Conservation (phyloP, 2,888 invertebrate genomes). For the Panopea generosa region DNA sequence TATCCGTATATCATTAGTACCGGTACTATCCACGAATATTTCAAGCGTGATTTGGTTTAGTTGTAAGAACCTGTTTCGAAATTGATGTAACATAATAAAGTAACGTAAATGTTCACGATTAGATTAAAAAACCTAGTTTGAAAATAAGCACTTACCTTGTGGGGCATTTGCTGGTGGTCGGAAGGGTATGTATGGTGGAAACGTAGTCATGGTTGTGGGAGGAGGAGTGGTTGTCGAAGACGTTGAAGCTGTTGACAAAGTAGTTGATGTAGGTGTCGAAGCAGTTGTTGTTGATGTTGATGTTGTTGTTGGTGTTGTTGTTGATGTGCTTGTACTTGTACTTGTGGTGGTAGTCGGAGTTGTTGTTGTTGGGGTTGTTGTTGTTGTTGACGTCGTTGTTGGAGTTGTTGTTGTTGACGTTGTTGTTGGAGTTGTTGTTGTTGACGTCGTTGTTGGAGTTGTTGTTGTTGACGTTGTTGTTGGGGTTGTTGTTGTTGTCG, state of each 20-base stretch:
- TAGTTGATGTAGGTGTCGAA: constrained; percentile 12
- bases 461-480: too few relatives aligned
- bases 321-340: constrained; percentile 21
- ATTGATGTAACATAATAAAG: too few relatives aligned
- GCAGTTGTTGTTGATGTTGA: constrained; percentile 38
- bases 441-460: too few relatives aligned
- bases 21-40: too few relatives aligned
- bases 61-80: too few relatives aligned
- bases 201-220: constrained; percentile 23
- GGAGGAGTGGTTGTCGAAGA: constrained; percentile 20
- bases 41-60: too few relatives aligned
- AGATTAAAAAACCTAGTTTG: too few relatives aligned
- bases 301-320: constrained; percentile 28
- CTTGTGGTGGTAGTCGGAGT: constrained; percentile 24
- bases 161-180: constrained; percentile 46
- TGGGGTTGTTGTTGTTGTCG: too few relatives aligned
- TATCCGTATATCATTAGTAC: too few relatives aligned
- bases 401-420: constrained; percentile 15
- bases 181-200: constrained; percentile 56
- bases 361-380: constrained; percentile 33
- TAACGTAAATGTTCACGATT: too few relatives aligned
- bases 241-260: constrained; percentile 9
- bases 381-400: constrained; percentile 6
- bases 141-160: constrained; percentile 40
- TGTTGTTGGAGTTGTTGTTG: too few relatives aligned